These are phyloP conservation scores for Megalonaias nervosa DNA, from an alignment of 1,140 invertebrate species.

Conservation along the genomic window DNA sequence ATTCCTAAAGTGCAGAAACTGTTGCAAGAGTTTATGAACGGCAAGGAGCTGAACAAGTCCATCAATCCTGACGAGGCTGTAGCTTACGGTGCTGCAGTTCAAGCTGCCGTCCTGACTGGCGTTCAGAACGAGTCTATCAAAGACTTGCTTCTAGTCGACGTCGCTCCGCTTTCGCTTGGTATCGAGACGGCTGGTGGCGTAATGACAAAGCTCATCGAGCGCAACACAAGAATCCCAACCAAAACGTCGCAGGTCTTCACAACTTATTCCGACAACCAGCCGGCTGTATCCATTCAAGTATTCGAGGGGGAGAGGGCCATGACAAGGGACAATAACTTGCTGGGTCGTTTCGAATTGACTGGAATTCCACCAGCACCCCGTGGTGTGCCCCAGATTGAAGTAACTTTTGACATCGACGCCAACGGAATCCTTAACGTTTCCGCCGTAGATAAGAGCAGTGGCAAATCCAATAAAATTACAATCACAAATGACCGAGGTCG, in stretches of 20 bases:
- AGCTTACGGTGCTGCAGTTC: slow-evolving; percentile 97
- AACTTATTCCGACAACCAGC: slow-evolving; percentile 77
- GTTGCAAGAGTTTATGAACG: slow-evolving; percentile 98
- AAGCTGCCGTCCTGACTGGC: slow-evolving; percentile 86
- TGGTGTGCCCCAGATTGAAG: slow-evolving; percentile 83
- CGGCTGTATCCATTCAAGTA: slow-evolving; percentile 82
- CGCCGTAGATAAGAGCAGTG: slow-evolving; percentile 82
- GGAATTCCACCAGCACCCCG: slow-evolving; percentile 94
- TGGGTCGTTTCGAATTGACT: slow-evolving; percentile 93
- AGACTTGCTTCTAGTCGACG: slow-evolving; percentile 66
- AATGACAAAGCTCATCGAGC: slow-evolving; percentile 62
- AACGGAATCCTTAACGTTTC: slow-evolving; percentile 76
- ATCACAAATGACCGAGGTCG: slow-evolving; percentile 77
- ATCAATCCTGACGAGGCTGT: slow-evolving; percentile 82
- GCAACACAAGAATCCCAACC: slow-evolving; percentile 66
- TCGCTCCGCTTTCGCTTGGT: slow-evolving; percentile 68
- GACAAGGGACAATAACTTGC: slow-evolving; percentile 81
- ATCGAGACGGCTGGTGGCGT: slow-evolving; percentile 80
- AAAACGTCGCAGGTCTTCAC: slow-evolving; percentile 67
- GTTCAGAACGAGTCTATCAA: slow-evolving; percentile 53
- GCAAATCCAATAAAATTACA: slow-evolving; percentile 85
- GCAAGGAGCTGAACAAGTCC: slow-evolving; percentile 87
- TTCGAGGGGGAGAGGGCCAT: slow-evolving; percentile 76
- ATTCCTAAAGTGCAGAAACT: slow-evolving; percentile 99
- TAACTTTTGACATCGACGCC: slow-evolving; percentile 78